These are phyloP conservation scores for Aplysina aerophoba DNA, from an alignment of 37 sponge, comb jelly and placozoan species.

Conservation along the genomic window DNA sequence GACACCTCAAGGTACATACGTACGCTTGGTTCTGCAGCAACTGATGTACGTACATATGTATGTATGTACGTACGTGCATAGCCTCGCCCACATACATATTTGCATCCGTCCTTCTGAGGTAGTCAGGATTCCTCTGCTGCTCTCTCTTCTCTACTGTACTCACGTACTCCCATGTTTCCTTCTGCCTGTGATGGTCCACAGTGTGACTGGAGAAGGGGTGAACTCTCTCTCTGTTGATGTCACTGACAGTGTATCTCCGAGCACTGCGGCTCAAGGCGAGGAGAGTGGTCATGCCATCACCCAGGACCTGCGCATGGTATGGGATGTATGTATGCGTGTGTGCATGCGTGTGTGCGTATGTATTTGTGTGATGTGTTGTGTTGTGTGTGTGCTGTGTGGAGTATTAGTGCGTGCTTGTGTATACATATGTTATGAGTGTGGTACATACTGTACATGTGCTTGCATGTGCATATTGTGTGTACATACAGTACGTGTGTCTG, in stretches of 20 bases:
- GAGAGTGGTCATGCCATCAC: slow-evolving; percentile 27
- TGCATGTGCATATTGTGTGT: neutral
- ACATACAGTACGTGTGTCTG: neutral
- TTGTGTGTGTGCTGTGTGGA: slow-evolving; percentile 15
- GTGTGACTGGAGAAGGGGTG: neutral
- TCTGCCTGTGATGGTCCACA: neutral
- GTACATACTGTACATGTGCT: slow-evolving; percentile 5
- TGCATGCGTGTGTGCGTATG: slow-evolving; percentile 20
- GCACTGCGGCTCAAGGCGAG: slow-evolving; percentile 32
- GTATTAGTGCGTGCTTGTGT: neutral
- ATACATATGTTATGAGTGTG: too few relatives aligned
- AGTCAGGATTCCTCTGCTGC: neutral
- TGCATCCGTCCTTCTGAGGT: too few relatives aligned
- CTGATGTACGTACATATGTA: too few relatives aligned
- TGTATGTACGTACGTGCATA: too few relatives aligned
- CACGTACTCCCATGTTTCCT: neutral
- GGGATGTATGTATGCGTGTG: too few relatives aligned
- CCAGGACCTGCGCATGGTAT: slow-evolving; percentile 26
- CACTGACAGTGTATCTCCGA: slow-evolving; percentile 25
- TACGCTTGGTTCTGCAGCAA: too few relatives aligned
- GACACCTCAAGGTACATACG: too few relatives aligned
- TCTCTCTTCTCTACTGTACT: neutral
- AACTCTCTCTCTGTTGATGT: neutral
- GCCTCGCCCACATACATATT: too few relatives aligned
- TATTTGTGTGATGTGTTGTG: slow-evolving; percentile 9